These are phyloP conservation scores for Norana najaformis DNA, from an alignment of 2,888 invertebrate genomes.

Conservation along the genomic window DNA sequence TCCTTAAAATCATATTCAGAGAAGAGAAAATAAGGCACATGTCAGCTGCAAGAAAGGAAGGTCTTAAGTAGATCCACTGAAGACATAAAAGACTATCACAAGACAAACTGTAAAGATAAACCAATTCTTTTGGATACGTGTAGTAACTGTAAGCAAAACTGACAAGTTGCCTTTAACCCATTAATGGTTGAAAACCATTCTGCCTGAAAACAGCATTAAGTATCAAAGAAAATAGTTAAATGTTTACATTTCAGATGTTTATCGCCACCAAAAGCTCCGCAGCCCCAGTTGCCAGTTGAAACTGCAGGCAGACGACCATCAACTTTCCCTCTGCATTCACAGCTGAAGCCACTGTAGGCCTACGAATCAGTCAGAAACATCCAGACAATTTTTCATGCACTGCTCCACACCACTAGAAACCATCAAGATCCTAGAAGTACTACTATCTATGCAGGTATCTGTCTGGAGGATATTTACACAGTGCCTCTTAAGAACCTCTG, in stretches of 20 bases:
- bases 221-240: neutral
- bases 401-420: neutral
- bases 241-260: constrained; percentile 54
- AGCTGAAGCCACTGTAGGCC: constrained; percentile 45
- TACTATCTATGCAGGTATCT: too few species aligned
- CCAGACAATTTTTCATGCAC: neutral
- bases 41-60: too few species aligned
- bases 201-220: neutral
- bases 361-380: constrained; percentile 26
- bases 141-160: too few species aligned
- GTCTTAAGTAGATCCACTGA: too few species aligned
- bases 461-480: too few species aligned
- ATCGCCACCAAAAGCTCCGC: constrained; percentile 82
- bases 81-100: too few species aligned
- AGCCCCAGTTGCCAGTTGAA: constrained; percentile 94
- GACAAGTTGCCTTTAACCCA: neutral
- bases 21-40: too few species aligned
- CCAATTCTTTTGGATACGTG: neutral
- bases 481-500: too few species aligned
- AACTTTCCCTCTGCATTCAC: constrained; percentile 70
- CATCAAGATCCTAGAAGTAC: neutral
- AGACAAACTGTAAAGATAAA: too few species aligned
- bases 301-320: constrained; percentile 66
- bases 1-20: too few species aligned
- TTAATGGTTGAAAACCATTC: neutral